Evolutionary conservation across 2,888 invertebrate species (phyloP).

Genomic region (Pachycephus smyrnensis): DNA sequence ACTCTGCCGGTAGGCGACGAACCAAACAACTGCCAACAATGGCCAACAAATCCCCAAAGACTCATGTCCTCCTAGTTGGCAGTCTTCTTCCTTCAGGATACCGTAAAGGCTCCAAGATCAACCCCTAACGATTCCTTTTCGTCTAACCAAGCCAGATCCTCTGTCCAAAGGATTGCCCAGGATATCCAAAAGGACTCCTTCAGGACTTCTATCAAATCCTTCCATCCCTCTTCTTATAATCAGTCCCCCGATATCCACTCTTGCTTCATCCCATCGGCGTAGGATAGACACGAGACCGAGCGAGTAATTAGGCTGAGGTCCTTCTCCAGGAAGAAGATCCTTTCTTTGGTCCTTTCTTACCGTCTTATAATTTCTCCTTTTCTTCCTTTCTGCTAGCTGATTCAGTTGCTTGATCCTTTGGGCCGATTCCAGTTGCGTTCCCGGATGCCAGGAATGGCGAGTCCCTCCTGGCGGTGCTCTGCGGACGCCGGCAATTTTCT

Average conservation of each 20-base stretch:
- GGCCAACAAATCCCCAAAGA: conserved; percentile 46
- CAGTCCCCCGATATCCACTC: neutral
- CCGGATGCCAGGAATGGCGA: neutral
- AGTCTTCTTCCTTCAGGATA: neutral
- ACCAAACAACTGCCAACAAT: conserved; percentile 56
- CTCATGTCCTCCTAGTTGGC: neutral
- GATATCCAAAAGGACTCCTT: neutral
- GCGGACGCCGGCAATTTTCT: conserved; percentile 42
- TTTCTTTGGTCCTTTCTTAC: neutral
- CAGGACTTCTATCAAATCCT: neutral
- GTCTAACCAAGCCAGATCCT: neutral
- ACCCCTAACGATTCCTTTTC: neutral
- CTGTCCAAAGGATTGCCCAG: neutral
- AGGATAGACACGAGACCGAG: neutral
- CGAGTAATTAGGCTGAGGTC: neutral
- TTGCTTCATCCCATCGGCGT: neutral
- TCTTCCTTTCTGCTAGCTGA: neutral
- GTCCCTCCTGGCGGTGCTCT: neutral
- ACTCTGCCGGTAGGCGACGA: conserved; percentile 49
- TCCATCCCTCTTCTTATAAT: neutral
- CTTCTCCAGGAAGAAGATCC: neutral
- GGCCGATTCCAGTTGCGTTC: neutral
- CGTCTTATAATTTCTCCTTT: neutral
- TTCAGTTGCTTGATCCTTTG: neutral
- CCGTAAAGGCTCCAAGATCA: no score